Conservation (phyloP, 2,113 vertebrate species). For the Prolemur simus region DNA sequence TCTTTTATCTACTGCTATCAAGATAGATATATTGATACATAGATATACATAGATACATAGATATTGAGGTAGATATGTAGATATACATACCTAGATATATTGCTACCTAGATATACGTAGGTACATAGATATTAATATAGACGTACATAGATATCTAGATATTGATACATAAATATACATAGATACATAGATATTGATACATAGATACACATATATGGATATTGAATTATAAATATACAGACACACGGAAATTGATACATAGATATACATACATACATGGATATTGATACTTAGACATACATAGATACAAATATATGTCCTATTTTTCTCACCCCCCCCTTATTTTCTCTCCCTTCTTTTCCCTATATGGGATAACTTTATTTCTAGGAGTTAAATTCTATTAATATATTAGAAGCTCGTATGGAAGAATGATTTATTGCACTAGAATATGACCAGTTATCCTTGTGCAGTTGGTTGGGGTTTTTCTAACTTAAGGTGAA, state of each 20-base stretch:
- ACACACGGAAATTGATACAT: not conserved
- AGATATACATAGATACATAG: too few relatives aligned
- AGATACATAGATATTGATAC: not conserved
- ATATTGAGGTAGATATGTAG: not conserved
- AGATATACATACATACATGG: too few relatives aligned
- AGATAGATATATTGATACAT: not conserved
- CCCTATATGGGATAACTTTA: not conserved
- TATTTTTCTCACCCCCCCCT: fast-evolving
- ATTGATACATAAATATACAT: not conserved
- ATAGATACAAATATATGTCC: too few relatives aligned
- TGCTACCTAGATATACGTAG: not conserved
- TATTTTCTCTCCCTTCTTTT: not conserved
- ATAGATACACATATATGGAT: too few relatives aligned
- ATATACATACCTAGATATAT: too few relatives aligned
- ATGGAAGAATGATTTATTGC: not conserved
- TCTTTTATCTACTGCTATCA: too few relatives aligned
- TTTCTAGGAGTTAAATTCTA: slow-evolving; percentile 31
- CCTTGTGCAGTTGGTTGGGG: not conserved
- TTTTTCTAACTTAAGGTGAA: not conserved
- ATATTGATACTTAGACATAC: too few relatives aligned
- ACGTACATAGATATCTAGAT: too few relatives aligned
- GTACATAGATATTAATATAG: not conserved
- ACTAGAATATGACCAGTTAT: not conserved
- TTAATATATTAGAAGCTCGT: not conserved
- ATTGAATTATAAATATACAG: not conserved